Evolutionary conservation across 2,797 vertebrate genomes (phyloP), one percentile per base, ranked within the genome.

Genomic region (Parauchenoglanis punctatus): DNA sequence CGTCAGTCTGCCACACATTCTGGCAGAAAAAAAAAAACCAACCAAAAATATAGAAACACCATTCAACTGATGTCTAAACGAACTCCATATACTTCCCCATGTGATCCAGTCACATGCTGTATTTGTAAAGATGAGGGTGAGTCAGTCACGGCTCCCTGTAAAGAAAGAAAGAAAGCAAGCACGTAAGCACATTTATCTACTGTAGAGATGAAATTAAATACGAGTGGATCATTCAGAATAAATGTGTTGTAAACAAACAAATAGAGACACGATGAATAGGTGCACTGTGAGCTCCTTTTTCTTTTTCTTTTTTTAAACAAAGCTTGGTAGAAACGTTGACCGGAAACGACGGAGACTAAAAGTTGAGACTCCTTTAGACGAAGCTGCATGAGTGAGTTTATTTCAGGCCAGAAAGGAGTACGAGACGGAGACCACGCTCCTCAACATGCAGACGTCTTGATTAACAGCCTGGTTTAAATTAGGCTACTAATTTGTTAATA

Each of bases 21-120:
- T n/a, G 90, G 91, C 90, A 91, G 89, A 56, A 72, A 83, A 95
- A 95, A 93, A 96, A 95, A 93, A 13, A 49, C 49, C n/a, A 91
- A 95, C 94, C 95, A 96, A 96, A 96, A 96, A 96, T 94, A 96
- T 96, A 97, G 95, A 96, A 96, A 98, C 97, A 98, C 97, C 98
- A 98, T 99, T 98, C 95, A 98, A 98, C 97, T 98, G 98, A 98
- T 97, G 97, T 97, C 95, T 97, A 97, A 96, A 95, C 94, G 95
- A 96, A 96, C 95, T 96, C 96, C 95, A 96, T 93, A 94, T 94
- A 90, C 93, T 92, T 95, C 96, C 96, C 95, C 96, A 97, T 96
- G 97, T 97, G 97, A 99, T 96, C 98, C 98, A 97, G 97, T 97
- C 98, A 99, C 96, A 97, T 97, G 96, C 96, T 28, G 97, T 95